These are phyloP conservation scores for Anguilla anguilla DNA, from an alignment of 2,797 vertebrate genomes.

Conservation along the genomic window DNA sequence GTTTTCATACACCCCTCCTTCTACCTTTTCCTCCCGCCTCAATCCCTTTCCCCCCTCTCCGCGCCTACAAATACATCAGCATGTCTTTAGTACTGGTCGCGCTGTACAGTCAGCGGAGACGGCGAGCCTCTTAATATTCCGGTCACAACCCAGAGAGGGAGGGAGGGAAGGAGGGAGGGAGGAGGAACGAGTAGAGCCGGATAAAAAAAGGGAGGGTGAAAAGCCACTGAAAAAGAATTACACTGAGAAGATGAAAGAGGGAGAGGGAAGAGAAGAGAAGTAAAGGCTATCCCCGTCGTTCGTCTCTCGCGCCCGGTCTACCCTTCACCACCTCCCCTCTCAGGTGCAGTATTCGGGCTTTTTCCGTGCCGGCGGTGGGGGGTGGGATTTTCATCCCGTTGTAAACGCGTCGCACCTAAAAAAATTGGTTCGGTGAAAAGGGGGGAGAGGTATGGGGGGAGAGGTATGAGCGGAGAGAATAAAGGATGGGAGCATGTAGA, in stretches of 20 bases:
- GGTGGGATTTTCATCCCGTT: conserved; percentile 31
- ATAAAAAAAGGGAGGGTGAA: conserved; percentile 62
- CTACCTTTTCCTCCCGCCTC: conserved; percentile 32
- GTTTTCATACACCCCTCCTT: conserved; percentile 47
- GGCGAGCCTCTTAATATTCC: conserved; percentile 76
- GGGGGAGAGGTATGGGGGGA: conserved; percentile 7
- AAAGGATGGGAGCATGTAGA: not conserved
- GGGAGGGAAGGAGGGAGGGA: conserved; percentile 47
- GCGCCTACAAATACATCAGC: conserved; percentile 68
- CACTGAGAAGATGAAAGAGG: conserved; percentile 64
- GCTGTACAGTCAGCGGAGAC: conserved; percentile 63
- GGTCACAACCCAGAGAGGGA: conserved; percentile 67
- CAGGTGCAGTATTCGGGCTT: conserved; percentile 61
- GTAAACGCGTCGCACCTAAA: conserved; percentile 65
- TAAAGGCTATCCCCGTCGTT: conserved; percentile 60
- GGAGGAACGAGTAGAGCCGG: conserved; percentile 54
- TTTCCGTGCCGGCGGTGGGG: conserved; percentile 45
- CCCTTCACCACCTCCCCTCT: conserved; percentile 50
- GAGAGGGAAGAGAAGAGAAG: conserved; percentile 58
- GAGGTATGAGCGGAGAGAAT: not conserved
- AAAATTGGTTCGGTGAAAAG: conserved; percentile 31
- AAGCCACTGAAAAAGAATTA: conserved; percentile 45
- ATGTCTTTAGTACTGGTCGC: conserved; percentile 70
- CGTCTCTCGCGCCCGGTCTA: conserved; percentile 68
- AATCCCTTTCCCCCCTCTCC: conserved; percentile 42